Evolutionary conservation across 2,797 vertebrate genomes (phyloP), one percentile per base, ranked within the genome.

Genomic region (Sebastes matsubarae): DNA sequence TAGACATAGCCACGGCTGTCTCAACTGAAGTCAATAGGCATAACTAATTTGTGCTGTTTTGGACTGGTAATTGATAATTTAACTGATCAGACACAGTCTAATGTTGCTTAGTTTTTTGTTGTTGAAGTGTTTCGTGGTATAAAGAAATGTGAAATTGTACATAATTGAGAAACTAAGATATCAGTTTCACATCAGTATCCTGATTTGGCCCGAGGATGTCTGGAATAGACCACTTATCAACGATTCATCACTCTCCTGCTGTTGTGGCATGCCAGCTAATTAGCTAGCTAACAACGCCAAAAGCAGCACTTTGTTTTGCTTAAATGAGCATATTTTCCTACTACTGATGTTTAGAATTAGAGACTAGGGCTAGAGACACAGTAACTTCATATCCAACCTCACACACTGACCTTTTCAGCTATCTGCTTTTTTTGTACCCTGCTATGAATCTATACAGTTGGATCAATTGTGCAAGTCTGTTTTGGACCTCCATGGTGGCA

Each of bases 401-500:
- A 81, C 58, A 79, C 58, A 63, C 32, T 65, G 63, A 58, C 25
- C 54, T 68, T 86, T 88, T 69, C 75, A 84, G 84, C 70, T 68
- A 72, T 82, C 54, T 74, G 34, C 52, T 32, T 36, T 64, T 76
- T 76, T 69, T 67, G 83, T 46, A 74, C 42, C 16, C 64, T 84
- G 66, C 68, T 89, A 72, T 82, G 27, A 82, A 67, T 84, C 83
- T 80, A 72, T 72, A 75, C 57, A 74, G 73, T 71, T 81, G 82
- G 83, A 84, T 88, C 65, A 83, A 22, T 80, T 85, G 50, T 76
- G 67, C 75, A 77, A 84, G 82, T 90, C 84, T 79, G 61, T 85
- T 88, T 85, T 81, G 87, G 89, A 87, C 79, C 85, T 85, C 83
- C 75, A 60, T 82, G 72, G 73, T 83, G 85, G 81, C 77, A 75